phyloP scores from a whole-genome alignment of 2,113 vertebrate species.

The Ochotona princeps region DNA sequence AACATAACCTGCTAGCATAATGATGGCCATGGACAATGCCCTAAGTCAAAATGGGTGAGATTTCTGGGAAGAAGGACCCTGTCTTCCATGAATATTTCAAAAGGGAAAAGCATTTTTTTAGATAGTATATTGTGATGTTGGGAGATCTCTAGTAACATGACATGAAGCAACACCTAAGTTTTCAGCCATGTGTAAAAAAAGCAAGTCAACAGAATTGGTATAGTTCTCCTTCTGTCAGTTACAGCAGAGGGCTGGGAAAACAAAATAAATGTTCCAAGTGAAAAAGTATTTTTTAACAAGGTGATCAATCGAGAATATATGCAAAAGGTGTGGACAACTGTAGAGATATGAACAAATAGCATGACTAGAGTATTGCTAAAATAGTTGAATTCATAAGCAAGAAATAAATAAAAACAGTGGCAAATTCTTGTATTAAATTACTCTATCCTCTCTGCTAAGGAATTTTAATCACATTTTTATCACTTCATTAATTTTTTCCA shows the following conservation, averaged over 20 bases:
- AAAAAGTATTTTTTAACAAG: not conserved
- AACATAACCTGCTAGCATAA: not conserved
- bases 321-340: not conserved
- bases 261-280: not conserved
- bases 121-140: not conserved
- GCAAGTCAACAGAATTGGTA: not conserved
- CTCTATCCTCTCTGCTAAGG: slow-evolving; percentile 36
- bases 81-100: not conserved
- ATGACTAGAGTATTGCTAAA: not conserved
- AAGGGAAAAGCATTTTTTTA: not conserved
- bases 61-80: not conserved
- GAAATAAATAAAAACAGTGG: not conserved
- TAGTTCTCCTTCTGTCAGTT: not conserved
- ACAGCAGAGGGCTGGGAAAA: not conserved
- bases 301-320: not conserved
- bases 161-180: not conserved
- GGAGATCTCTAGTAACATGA: not conserved
- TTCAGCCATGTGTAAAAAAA: not conserved
- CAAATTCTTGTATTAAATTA: not conserved
- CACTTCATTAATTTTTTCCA: slow-evolving; percentile 54
- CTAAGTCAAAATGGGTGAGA: not conserved
- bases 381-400: not conserved
- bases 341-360: not conserved
- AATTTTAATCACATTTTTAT: slow-evolving; percentile 54
- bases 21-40: not conserved